A percentile compares a stretch with the other conserved stretches of the same genome.
phyloP scores from a whole-genome alignment of 2,113 vertebrate species.

The Ptilorrhoa leucosticta region DNA sequence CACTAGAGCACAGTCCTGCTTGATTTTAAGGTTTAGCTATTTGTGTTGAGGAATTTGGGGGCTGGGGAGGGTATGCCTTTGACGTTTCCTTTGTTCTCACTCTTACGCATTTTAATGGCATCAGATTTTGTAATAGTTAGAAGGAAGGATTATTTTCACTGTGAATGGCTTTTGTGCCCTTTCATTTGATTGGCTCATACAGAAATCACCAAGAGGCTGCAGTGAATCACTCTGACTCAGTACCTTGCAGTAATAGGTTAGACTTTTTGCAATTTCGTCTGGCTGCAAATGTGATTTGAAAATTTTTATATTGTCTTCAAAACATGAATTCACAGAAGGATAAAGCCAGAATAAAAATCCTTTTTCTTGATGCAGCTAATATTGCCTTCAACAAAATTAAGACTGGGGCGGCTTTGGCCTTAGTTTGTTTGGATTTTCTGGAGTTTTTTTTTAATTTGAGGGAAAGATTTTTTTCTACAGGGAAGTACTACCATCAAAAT shows the following conservation, averaged over 20 bases:
- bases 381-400: not conserved
- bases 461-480: not conserved
- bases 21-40: not conserved
- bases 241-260: slow-evolving; percentile 45
- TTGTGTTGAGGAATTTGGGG: not conserved
- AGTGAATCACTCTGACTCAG: slow-evolving; percentile 64
- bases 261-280: slow-evolving; percentile 15
- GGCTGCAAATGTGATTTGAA: slow-evolving; percentile 18
- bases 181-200: slow-evolving; percentile 50
- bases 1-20: fast-evolving
- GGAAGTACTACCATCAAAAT: not conserved
- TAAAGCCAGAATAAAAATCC: not conserved
- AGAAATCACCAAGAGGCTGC: slow-evolving; percentile 35
- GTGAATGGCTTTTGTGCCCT: slow-evolving; percentile 52
- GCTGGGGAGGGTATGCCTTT: not conserved
- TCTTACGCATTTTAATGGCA: not conserved
- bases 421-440: not conserved
- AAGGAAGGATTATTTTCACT: not conserved
- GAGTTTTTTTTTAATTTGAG: not conserved
- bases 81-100: not conserved
- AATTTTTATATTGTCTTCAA: not conserved
- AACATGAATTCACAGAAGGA: not conserved
- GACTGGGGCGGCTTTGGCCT: not conserved
- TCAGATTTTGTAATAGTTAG: slow-evolving; percentile 14
- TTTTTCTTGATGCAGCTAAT: not conserved